Base-by-base conservation (phyloP, 2,113 vertebrate genomes). In the Crocuta crocuta region DNA sequence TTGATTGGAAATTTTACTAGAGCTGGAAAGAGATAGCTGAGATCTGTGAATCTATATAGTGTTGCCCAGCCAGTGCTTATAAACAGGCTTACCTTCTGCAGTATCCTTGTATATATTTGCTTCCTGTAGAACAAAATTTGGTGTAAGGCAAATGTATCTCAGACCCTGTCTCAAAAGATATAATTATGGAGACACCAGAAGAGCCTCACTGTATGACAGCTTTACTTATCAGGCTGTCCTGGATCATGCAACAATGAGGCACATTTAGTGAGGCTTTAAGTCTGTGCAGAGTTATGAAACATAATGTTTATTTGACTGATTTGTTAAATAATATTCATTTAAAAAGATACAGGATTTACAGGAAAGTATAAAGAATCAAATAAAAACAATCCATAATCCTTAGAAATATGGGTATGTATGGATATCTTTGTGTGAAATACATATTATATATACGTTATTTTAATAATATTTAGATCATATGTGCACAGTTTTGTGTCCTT, bases 251-350 rank as follows among this genome's bases (percentile, higher is more conserved):
- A 73, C 19, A 92, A 21, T 92, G 45, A 50, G 19, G 91, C 95
- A 66, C 9, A 70, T 80, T 96, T 93, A 89, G 82, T 73, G 73
- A 96, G 21, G 26, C 63, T 82, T 89, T 79, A 33, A 94, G 45
- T 78, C 81, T 63, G 4, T 17, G 70, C 61, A 2, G 17, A 21
- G 48, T 53, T 71, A 61, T 58, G 33, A 23, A 7, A 17, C 83
- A 73, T 90, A 71, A 94, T 61, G 48, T 7, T 87, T 66, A 91
- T 83, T 96, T 84, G 31, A 71, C 92, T 84, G 10, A 71, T 6
- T 87, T 97, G 84, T 92, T 15, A 45, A 82, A 66, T 55, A 45
- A 85, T 53, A 87, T 71, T 95, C 28, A 73, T 48, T 94, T 78
- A 45, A 78, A 53, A 97, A 80, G 7, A 58, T 63, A 31, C 10